Conservation (phyloP, 2,888 invertebrate species). For the Drosophila demipolita region DNA sequence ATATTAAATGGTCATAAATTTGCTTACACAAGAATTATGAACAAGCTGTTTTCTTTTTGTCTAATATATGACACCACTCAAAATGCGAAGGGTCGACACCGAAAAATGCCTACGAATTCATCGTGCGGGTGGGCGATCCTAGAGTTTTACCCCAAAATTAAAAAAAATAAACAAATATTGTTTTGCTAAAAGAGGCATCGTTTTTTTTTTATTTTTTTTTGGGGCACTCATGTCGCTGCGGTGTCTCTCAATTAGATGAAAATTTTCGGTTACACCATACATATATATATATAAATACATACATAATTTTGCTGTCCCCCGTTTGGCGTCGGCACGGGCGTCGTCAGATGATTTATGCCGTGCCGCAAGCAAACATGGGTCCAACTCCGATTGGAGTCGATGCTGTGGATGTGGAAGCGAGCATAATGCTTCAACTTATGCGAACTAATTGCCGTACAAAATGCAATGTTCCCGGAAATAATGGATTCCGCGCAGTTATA, state of each 20-base stretch:
- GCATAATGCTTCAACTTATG: conserved; percentile 66
- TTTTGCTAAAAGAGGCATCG: conserved; percentile 46
- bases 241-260: conserved; percentile 74
- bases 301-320: conserved; percentile 43
- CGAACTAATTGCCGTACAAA: conserved; percentile 84
- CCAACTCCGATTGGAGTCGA: conserved; percentile 23
- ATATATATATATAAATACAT: conserved; percentile 55
- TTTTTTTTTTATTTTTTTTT: not conserved
- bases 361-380: conserved; percentile 67
- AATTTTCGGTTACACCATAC: conserved; percentile 65
- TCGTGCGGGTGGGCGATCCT: conserved; percentile 51
- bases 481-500: conserved; percentile 62
- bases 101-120: conserved; percentile 39
- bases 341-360: conserved; percentile 76
- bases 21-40: conserved; percentile 40
- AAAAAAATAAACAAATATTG: conserved; percentile 14
- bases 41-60: conserved; percentile 30
- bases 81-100: conserved; percentile 50
- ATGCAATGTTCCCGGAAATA: conserved; percentile 85
- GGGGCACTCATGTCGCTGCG: conserved; percentile 38
- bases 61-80: conserved; percentile 47
- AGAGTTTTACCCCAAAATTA: conserved; percentile 14
- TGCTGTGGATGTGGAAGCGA: conserved; percentile 16
- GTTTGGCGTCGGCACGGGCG: conserved; percentile 51
- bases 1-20: conserved; percentile 73